phyloP scores from a whole-genome alignment of 2,888 invertebrate species.

The Adelphocoris suturalis region DNA sequence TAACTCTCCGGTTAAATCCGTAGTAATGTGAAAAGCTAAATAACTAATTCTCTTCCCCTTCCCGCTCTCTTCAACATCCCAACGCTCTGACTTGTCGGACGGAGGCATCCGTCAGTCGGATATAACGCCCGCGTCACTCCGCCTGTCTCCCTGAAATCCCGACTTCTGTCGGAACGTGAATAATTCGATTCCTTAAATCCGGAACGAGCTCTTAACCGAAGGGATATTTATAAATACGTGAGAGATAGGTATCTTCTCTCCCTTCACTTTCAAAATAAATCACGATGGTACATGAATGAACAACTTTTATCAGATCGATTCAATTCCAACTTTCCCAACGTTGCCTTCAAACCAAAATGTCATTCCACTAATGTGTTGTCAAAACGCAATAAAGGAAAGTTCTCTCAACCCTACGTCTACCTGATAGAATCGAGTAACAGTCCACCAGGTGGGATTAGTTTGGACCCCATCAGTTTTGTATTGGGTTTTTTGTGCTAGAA shows the following conservation, averaged over 20 bases:
- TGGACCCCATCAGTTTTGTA: too few relatives aligned
- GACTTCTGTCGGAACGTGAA: neutral
- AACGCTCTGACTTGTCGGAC: neutral
- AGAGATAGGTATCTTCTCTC: neutral
- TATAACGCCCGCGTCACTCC: constrained; percentile 24
- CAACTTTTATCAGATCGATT: neutral
- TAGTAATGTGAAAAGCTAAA: constrained; percentile 46
- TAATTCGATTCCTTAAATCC: neutral
- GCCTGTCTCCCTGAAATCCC: neutral
- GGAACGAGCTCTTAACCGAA: neutral
- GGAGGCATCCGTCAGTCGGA: neutral
- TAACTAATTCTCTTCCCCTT: constrained; percentile 45
- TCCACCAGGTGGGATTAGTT: too few relatives aligned
- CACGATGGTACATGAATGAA: neutral
- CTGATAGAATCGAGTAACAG: too few relatives aligned
- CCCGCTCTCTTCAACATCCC: neutral
- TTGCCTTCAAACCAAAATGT: too few relatives aligned
- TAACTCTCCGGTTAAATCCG: neutral
- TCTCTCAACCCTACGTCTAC: too few relatives aligned
- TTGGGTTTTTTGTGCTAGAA: too few relatives aligned
- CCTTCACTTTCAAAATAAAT: neutral
- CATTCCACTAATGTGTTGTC: too few relatives aligned
- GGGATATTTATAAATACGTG: neutral
- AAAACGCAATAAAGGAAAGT: too few relatives aligned
- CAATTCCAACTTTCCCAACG: too few relatives aligned